Evolutionary conservation across 1,140 invertebrate species (phyloP), one percentile per base, ranked within the genome.

Genomic region (Aphelenchoides besseyi): DNA sequence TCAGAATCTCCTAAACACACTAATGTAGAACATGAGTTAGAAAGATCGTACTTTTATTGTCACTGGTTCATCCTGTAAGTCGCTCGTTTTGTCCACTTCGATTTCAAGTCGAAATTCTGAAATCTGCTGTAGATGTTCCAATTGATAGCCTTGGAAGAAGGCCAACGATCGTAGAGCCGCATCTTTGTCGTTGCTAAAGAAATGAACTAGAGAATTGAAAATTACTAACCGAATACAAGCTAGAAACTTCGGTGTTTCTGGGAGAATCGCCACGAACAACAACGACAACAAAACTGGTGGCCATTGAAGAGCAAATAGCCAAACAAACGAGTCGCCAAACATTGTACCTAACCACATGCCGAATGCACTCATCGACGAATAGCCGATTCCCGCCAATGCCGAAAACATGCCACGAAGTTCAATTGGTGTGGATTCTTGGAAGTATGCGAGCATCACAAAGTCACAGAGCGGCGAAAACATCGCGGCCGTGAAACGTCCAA

Each of bases 381-480:
- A 81, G 3, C 80, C 79, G 48, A 69, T 82, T 23, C 69, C 70
- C 33, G 68, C 70, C 1, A 81, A 61, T 18, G 77, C 82, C 33
- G 76, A 73, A 33, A 82, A 48, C 18, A 70, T 62, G 30, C 79
- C 79, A 26, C 82, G 80, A 9, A 81, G 41, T 16, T 83, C 54
- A 0, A 80, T 68, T 37, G 79, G 82, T 1, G 79, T 69, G 37
- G 71, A 70, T 73, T 81, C 79, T 73, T 81, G 55, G 30, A 81
- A 75, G 37, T 81, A 81, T 0, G 82, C 35, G 37, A 82, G 74
- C n/a, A 74, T 52, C 1, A 75, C 77, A 28, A 80, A 72, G 62
- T 81, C 79, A 62, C 71, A 71, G n/a, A 81, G 71, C 12, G 79
- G 79, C 29, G 79, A 81, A 52, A 84, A 83, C 48, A 81, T 69